A percentile compares a stretch with the other conserved stretches of the same genome.
Evolutionary conservation across 2,888 invertebrate genomes (phyloP).

Genomic region (Trissoscelio sp.): DNA sequence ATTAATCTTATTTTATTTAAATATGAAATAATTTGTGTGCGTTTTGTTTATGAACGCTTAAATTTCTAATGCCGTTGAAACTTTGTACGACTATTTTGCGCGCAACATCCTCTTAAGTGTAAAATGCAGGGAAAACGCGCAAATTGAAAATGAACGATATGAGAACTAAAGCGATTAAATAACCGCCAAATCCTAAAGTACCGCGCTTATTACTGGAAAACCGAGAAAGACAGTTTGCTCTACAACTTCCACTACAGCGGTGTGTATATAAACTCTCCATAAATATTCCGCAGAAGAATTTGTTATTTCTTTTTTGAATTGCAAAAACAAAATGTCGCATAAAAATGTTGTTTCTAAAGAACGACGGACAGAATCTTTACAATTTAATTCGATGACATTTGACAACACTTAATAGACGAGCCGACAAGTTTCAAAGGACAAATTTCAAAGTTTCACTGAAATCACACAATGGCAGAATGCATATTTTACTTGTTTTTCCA

Average conservation of each 20-base stretch:
- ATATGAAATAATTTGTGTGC: too few relatives aligned
- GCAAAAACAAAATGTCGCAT: too few relatives aligned
- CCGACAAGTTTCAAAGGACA: neutral
- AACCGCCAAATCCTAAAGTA: neutral
- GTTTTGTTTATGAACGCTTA: too few relatives aligned
- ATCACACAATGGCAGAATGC: constrained; percentile 30
- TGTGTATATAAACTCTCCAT: too few relatives aligned
- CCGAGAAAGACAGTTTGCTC: too few relatives aligned
- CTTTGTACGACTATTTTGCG: neutral
- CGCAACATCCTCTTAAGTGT: too few relatives aligned
- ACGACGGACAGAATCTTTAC: too few relatives aligned
- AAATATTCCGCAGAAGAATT: too few relatives aligned
- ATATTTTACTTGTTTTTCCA: constrained; percentile 40
- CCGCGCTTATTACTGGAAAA: neutral
- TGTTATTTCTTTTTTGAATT: too few relatives aligned
- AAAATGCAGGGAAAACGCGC: neutral
- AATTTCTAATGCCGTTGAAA: neutral
- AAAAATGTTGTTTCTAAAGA: too few relatives aligned
- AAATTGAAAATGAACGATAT: neutral
- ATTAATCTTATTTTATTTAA: too few relatives aligned
- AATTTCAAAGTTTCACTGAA: constrained; percentile 5
- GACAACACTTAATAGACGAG: neutral
- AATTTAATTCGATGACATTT: neutral
- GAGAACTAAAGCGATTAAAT: neutral
- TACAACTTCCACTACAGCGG: too few relatives aligned